Percentiles rank a stretch among this genome's conserved stretches.
phyloP scores from a whole-genome alignment of 2,113 vertebrate species.

The Callopanchax toddi region DNA sequence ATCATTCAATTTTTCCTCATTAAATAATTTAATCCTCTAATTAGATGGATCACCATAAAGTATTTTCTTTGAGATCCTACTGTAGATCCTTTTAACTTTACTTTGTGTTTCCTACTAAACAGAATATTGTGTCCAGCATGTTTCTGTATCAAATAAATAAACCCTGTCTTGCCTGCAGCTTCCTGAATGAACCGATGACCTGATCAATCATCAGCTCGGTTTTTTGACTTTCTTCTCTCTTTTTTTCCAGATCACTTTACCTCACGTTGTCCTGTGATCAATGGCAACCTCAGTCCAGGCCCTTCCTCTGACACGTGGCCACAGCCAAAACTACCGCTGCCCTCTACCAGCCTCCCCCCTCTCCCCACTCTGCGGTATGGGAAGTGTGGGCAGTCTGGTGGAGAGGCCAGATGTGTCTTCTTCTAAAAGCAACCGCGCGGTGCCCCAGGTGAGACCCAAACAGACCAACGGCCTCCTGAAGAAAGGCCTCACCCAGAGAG shows the following conservation, averaged over 20 bases:
- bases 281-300: constrained; percentile 93
- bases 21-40: too few relatives aligned
- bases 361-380: constrained; percentile 85
- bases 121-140: too few relatives aligned
- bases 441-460: constrained; percentile 84
- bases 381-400: constrained; percentile 95
- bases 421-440: constrained; percentile 74
- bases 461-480: constrained; percentile 88
- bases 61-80: too few relatives aligned
- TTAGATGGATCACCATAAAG: too few relatives aligned
- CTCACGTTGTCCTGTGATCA: constrained; percentile 81
- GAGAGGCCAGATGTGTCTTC: constrained; percentile 90
- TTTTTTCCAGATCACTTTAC: constrained; percentile 78
- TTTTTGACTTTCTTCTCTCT: constrained; percentile 6
- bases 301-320: constrained; percentile 85
- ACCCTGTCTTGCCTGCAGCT: too few relatives aligned
- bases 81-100: too few relatives aligned
- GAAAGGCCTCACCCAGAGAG: constrained; percentile 90
- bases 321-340: constrained; percentile 78
- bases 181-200: too few relatives aligned
- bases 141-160: too few relatives aligned
- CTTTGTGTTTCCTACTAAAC: too few relatives aligned
- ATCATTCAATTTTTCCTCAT: too few relatives aligned
- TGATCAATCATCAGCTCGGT: neutral
- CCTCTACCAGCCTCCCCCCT: constrained; percentile 73